Base-by-base conservation (phyloP, 2,113 vertebrate species). In the Hemibagrus wyckioides region DNA sequence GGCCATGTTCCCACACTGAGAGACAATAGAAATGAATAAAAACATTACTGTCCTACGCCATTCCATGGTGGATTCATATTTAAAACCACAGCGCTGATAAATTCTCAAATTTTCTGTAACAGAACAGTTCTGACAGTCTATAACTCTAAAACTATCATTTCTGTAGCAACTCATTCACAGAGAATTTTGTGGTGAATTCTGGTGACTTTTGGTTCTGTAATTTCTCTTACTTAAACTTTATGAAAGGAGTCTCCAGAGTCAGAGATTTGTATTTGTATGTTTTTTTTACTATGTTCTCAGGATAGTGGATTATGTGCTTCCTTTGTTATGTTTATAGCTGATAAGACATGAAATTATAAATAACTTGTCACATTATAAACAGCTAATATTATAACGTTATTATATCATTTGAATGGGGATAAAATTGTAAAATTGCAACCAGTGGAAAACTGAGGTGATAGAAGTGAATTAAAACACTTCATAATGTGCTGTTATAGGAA, bases 1-100 rank as follows among this genome's bases (percentile, higher is more conserved):
- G 21, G 98, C 98, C 98, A 99, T 99, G 93, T 99, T 99, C 19
- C 98, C 98, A 71, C 98, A 99, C 98, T 99, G 93, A 10, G 89
- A 89, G 52, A 71, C 44, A 75, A n/a, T 28, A 21, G 89, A 17
- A 82, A 52, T 10, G 21, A 87, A 71, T n/a, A 36, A 7, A 67
- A 81, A 69, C 13, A 57, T 11, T 8, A 19, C 30, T 67, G 1
- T 30, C n/a, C 2, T 14, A 65, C 28, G 2, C n/a, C 14, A 15
- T 13, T n/a, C n/a, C n/a, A n/a, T n/a, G n/a, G n/a, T 30, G 65
- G 33, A 63, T 65, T 30, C 30, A n/a, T 30, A 30, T 71, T 71
- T 39, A 11, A 71, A 2, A 19, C 30, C n/a, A 63, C 10, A 36
- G 65, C 14, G 36, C 17, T 25, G 9, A 14, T 11, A 6, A 13